Base-by-base conservation (phyloP, 2,113 vertebrate species). In the Rhinolophus sinicus region DNA sequence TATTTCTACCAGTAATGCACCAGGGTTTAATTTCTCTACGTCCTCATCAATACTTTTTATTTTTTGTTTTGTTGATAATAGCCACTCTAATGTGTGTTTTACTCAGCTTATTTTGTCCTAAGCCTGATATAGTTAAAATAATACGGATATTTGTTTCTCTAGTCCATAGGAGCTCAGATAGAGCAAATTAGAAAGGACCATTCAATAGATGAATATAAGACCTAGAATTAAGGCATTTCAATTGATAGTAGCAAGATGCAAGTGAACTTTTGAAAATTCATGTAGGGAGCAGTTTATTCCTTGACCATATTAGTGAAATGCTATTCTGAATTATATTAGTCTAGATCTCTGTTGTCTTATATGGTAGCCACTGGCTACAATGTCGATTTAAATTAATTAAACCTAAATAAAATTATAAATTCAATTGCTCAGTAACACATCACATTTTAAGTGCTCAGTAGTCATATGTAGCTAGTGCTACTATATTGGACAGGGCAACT, bases 61-160 rank as follows among this genome's bases (percentile, higher is more conserved):
- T 90, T 84, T 67, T 80, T 86, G 56, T 90, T 80, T 84, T 52
- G 14, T 65, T 92, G 26, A 54, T 73, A 64, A 64, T 64, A 84
- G 44, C 69, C n/a, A 54, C 54, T 33, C 78, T 76, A 65, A 30
- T 65, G 58, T 58, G 35, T 82, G 2, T 75, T 73, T 80, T 62
- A 82, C 85, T 89, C 33, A 40, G 72, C 15, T 95, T 60, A 70
- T 80, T 56, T 92, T 87, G 38, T 92, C 22, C 81, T 92, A 92
- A 81, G 44, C 19, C 35, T 92, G 30, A 56, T 65, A 56, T 47
- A 81, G 56, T 73, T 80, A 75, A 84, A 76, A 44, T 86, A 47
- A 95, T 64, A 30, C 50, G 19, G 28, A 58, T 82, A 81, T 87
- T 92, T 81, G 35, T 15, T 88, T 92, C 6, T 56, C 38, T 44